Conservation (phyloP, 2,888 invertebrate species). For the Craniophora ligustri region DNA sequence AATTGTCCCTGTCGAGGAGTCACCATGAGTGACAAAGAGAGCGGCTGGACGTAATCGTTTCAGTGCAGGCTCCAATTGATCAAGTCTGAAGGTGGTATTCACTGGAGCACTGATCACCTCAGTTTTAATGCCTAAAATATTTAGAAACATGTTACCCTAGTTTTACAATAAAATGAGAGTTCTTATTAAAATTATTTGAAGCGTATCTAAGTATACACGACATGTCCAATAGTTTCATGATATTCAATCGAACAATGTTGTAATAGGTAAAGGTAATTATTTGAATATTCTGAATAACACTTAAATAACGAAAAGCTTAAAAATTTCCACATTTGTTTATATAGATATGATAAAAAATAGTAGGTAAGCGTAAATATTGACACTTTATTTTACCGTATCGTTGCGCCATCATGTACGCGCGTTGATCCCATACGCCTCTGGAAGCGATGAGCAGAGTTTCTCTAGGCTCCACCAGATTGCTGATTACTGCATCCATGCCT, state of each 20-base stretch:
- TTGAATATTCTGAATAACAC: no score
- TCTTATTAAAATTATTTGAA: no score
- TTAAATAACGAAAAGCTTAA: no score
- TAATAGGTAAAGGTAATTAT: no score
- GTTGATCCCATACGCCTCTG: constrained; percentile 95
- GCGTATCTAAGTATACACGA: no score
- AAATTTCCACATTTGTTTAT: no score
- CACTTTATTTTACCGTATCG: constrained; percentile 88
- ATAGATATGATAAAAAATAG: no score
- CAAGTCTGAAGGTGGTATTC: constrained; percentile 87
- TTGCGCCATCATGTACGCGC: constrained; percentile 92
- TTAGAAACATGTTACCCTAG: no score
- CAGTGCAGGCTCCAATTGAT: constrained; percentile 91
- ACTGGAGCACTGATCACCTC: constrained; percentile 64
- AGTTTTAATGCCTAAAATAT: constrained; percentile 72
- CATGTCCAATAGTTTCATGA: no score
- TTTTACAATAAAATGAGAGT: no score
- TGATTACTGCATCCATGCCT: constrained; percentile 95
- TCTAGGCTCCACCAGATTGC: constrained; percentile 93
- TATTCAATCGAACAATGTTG: no score
- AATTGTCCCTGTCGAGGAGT: constrained; percentile 95
- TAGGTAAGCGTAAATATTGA: no score
- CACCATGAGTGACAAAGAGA: constrained; percentile 95
- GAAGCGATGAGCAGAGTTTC: constrained; percentile 92
- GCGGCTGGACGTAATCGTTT: constrained; percentile 90